Conservation (phyloP, 2,113 vertebrate genomes). For the Pipa parva region DNA sequence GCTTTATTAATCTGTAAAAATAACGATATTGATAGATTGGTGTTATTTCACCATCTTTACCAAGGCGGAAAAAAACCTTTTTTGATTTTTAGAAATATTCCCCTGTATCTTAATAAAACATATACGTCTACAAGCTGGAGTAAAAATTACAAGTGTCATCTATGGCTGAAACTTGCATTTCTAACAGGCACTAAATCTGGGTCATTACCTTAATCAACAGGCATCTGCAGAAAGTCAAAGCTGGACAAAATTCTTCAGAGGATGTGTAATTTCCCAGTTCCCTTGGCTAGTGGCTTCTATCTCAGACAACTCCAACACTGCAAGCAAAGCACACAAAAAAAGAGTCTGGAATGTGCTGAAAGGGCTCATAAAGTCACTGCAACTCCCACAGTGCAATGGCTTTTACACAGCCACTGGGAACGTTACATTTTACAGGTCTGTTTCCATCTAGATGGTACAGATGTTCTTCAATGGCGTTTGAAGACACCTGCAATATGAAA, state of each 20-base stretch:
- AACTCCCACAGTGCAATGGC: conserved; percentile 15
- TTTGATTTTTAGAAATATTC: too few species aligned
- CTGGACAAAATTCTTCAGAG: not conserved
- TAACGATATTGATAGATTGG: too few species aligned
- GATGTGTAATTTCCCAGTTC: not conserved
- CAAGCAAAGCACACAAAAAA: conserved; percentile 22
- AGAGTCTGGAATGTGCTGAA: conserved; percentile 38
- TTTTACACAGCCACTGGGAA: conserved; percentile 4
- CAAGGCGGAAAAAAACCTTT: too few species aligned
- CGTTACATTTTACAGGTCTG: not conserved
- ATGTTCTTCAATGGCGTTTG: not conserved
- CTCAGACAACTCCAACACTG: conserved; percentile 20
- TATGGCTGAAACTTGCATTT: too few species aligned
- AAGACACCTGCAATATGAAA: conserved; percentile 9
- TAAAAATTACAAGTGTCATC: too few species aligned
- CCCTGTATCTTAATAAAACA: too few species aligned
- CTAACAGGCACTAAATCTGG: not conserved
- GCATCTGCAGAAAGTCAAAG: not conserved
- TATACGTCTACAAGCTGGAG: too few species aligned
- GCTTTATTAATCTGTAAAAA: too few species aligned
- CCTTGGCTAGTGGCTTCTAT: conserved; percentile 1
- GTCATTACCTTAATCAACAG: conserved; percentile 13
- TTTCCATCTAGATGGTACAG: conserved; percentile 12
- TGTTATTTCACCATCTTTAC: too few species aligned
- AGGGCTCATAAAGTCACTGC: conserved; percentile 32